Conservation (phyloP, 2,113 vertebrate genomes). For the Formicarius rufipectus region DNA sequence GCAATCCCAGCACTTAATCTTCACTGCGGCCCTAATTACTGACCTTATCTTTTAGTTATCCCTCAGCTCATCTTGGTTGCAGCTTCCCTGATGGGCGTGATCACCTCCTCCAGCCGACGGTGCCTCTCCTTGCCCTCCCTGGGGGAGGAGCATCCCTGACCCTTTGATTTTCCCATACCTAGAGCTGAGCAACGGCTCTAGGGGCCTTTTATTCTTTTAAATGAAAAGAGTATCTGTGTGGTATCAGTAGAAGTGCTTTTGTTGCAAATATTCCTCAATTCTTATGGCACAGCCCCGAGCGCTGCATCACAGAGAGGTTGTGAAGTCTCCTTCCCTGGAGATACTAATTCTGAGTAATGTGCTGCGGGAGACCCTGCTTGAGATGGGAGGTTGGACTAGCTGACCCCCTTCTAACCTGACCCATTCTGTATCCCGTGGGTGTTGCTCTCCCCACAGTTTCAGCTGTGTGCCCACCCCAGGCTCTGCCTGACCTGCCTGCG, state of each 20-base stretch:
- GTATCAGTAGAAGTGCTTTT: background rate
- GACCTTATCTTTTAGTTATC: background rate
- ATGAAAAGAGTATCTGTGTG: background rate
- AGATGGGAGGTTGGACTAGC: background rate
- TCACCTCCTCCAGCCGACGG: background rate
- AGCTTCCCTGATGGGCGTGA: background rate
- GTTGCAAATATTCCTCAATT: background rate
- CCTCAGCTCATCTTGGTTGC: background rate
- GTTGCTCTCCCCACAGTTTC: fast-evolving
- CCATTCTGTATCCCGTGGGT: fast-evolving
- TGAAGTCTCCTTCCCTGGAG: background rate
- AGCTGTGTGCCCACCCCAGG: background rate
- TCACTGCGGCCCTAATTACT: background rate
- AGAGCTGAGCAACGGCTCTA: background rate
- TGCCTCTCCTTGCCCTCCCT: background rate
- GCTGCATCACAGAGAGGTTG: fast-evolving
- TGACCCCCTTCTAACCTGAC: background rate
- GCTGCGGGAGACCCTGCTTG: background rate
- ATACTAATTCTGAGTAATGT: background rate
- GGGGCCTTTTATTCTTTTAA: background rate
- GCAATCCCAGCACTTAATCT: background rate
- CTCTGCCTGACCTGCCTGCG: background rate
- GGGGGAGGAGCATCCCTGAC: background rate
- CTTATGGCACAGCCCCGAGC: fast-evolving
- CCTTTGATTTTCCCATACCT: background rate